Evolutionary conservation across 2,797 vertebrate genomes (phyloP).

Genomic region (Trichosurus vulpecula): DNA sequence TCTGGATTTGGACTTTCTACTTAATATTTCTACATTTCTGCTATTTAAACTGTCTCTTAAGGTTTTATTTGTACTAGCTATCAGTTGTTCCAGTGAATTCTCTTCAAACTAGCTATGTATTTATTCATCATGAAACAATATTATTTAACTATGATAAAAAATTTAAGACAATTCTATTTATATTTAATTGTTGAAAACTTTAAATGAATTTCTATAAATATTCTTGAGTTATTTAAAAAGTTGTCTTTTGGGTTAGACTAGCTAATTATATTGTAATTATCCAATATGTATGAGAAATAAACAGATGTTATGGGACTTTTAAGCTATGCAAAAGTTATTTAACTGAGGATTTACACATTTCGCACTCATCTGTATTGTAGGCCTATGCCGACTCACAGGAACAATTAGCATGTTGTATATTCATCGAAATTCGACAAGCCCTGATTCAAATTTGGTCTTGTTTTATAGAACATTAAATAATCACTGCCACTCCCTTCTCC

Average conservation of each 20-base stretch:
- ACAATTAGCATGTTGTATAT: neutral
- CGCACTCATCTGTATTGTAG: neutral
- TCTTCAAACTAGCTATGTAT: neutral
- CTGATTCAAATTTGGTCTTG: neutral
- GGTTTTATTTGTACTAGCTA: neutral
- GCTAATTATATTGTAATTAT: neutral
- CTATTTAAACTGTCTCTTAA: neutral
- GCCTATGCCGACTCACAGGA: neutral
- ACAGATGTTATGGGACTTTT: neutral
- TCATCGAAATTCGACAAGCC: neutral
- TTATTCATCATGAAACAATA: neutral
- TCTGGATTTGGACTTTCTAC: neutral
- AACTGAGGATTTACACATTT: neutral
- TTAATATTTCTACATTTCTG: neutral
- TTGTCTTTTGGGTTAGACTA: neutral
- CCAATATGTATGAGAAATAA: neutral
- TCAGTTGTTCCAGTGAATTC: neutral
- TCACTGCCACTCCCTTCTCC: neutral
- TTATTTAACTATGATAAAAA: neutral
- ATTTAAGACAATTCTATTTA: neutral
- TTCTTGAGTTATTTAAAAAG: neutral
- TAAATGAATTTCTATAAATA: neutral
- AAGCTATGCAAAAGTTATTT: neutral
- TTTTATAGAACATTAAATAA: neutral
- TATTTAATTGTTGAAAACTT: neutral